A percentile compares a stretch with the other conserved stretches of the same genome.
These are phyloP conservation scores for Linnaemya tessellans DNA, from an alignment of 2,888 invertebrate species.

Conservation along the genomic window DNA sequence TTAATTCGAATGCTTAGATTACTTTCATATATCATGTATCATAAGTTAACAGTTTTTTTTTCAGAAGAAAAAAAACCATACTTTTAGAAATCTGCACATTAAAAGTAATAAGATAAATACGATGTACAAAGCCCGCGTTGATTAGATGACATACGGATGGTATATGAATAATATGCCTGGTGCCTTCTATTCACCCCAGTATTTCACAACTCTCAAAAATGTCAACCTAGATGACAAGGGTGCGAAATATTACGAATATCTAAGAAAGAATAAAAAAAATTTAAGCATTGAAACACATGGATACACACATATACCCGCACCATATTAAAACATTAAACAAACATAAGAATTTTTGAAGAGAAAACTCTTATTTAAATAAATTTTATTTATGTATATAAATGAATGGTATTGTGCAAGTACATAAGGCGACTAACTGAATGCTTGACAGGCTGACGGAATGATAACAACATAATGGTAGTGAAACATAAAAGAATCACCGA, in stretches of 20 bases:
- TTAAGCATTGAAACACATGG: neutral
- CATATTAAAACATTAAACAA: conserved; percentile 3
- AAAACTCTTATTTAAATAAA: conserved; percentile 37
- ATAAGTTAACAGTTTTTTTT: neutral
- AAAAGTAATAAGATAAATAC: conserved; percentile 51
- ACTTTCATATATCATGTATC: neutral
- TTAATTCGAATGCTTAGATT: too few species aligned
- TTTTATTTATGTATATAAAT: conserved; percentile 30
- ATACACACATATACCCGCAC: neutral
- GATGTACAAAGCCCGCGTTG: conserved; percentile 57
- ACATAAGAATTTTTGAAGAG: conserved; percentile 11
- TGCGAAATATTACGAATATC: conserved; percentile 39
- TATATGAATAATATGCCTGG: conserved; percentile 56
- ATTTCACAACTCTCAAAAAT: conserved; percentile 44
- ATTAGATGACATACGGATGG: conserved; percentile 67
- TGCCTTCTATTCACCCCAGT: conserved; percentile 17
- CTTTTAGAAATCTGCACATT: conserved; percentile 76
- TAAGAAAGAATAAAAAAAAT: conserved; percentile 26
- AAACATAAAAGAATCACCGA: conserved; percentile 31
- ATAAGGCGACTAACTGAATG: conserved; percentile 56
- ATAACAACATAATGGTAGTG: conserved; percentile 61
- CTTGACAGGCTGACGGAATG: conserved; percentile 58
- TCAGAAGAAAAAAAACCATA: conserved; percentile 47
- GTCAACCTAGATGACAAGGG: conserved; percentile 66
- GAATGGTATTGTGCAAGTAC: conserved; percentile 15